Conservation (phyloP, 2,797 vertebrate species). For the Bufotes viridis region DNA sequence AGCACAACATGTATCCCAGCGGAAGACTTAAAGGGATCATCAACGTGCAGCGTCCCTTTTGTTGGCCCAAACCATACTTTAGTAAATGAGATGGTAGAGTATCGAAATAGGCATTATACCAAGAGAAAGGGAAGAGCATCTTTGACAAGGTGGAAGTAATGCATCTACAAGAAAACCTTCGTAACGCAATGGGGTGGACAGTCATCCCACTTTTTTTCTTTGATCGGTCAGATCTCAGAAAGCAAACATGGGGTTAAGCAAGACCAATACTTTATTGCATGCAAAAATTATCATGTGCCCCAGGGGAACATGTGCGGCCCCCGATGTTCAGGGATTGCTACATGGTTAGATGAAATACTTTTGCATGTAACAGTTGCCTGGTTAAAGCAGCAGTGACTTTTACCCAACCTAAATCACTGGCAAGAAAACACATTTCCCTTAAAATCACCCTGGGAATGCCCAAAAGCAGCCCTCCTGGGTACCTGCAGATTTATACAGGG, state of each 20-base stretch:
- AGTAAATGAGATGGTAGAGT: neutral
- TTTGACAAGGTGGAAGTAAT: neutral
- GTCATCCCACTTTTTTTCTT: neutral
- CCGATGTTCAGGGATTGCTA: slow-evolving; percentile 17
- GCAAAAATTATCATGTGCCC: slow-evolving; percentile 40
- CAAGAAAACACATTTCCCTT: neutral
- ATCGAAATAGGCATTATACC: neutral
- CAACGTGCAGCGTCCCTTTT: neutral
- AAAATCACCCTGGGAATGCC: neutral
- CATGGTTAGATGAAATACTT: slow-evolving; percentile 39
- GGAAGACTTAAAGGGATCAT: neutral
- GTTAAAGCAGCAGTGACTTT: slow-evolving; percentile 56
- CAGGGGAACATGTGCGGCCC: neutral
- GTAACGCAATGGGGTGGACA: neutral
- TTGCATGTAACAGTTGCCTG: slow-evolving; percentile 39
- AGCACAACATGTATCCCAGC: neutral
- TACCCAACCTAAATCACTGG: neutral
- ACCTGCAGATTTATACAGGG: neutral
- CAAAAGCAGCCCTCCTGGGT: no score
- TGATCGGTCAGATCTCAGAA: neutral
- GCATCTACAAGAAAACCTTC: neutral
- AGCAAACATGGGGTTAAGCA: neutral
- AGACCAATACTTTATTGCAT: slow-evolving; percentile 25
- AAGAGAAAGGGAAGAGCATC: neutral
- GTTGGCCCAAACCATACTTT: slow-evolving; percentile 14